These are phyloP conservation scores for Darevskia nairensis DNA, from an alignment of 2,797 vertebrate species.

Conservation along the genomic window DNA sequence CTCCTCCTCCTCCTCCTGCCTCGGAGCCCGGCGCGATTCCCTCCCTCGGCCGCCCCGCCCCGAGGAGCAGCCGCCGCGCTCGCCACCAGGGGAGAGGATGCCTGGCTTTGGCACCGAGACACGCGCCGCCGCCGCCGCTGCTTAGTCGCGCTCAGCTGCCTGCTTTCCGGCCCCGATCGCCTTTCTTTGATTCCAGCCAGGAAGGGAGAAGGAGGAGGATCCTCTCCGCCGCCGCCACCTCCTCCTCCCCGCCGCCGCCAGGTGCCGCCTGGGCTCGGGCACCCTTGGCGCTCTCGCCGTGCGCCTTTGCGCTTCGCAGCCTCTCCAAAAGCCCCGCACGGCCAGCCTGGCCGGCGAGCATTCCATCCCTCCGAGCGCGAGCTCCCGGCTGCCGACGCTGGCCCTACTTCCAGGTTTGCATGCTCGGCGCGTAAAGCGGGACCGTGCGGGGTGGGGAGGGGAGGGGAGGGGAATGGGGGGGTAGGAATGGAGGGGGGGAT, in stretches of 20 bases:
- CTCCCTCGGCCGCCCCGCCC: not conserved
- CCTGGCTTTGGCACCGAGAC: conserved; percentile 67
- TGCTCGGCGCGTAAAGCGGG: conserved; percentile 34
- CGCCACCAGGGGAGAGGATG: conserved; percentile 63
- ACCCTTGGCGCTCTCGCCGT: not conserved
- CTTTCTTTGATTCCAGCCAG: conserved; percentile 41
- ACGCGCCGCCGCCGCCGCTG: conserved; percentile 61
- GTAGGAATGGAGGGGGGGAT: not conserved
- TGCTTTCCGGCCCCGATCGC: conserved; percentile 48
- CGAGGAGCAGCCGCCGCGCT: not conserved
- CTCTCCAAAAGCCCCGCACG: not conserved
- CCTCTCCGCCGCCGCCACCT: conserved; percentile 8
- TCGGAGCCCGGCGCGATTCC: conserved; percentile 55
- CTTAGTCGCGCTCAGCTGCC: conserved; percentile 41
- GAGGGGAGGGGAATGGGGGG: not conserved
- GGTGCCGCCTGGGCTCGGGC: conserved; percentile 2
- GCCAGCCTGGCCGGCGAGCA: not conserved
- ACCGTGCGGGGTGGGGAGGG: conserved; percentile 39
- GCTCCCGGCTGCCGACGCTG: conserved; percentile 31
- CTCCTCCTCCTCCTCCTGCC: conserved; percentile 32
- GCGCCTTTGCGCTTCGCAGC: not conserved
- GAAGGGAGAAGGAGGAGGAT: not conserved
- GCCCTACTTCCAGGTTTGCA: conserved; percentile 67
- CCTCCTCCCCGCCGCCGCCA: conserved; percentile 4
- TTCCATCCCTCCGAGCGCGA: not conserved